Percentiles rank a stretch among this genome's conserved stretches.
Evolutionary conservation across 1,140 invertebrate genomes (phyloP).

Genomic region (Oedothorax gibbosus): DNA sequence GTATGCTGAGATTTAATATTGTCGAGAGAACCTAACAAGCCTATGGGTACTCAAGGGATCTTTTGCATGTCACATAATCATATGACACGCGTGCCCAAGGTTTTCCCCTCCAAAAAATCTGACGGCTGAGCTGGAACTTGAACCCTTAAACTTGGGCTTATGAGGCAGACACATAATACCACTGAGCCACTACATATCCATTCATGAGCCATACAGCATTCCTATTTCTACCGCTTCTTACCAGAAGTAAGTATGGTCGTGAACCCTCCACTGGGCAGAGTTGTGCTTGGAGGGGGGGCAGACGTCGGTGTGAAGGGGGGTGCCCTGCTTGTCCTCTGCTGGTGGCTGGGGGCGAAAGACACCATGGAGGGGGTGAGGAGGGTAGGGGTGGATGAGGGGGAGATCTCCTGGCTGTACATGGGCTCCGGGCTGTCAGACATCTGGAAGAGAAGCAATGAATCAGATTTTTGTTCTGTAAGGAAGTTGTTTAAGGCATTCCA

Average conservation of each 20-base stretch:
- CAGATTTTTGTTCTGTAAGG: neutral
- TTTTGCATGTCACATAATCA: too few relatives aligned
- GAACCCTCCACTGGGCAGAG: constrained; percentile 25
- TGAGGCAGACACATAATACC: too few relatives aligned
- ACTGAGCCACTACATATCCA: too few relatives aligned
- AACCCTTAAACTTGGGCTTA: too few relatives aligned
- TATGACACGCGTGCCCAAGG: too few relatives aligned
- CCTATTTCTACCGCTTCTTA: neutral
- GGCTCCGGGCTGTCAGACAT: constrained; percentile 46
- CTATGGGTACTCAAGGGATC: too few relatives aligned
- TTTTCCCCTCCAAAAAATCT: too few relatives aligned
- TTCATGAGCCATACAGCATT: too few relatives aligned
- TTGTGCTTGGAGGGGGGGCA: neutral
- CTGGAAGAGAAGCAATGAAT: constrained; percentile 4
- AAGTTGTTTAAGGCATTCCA: neutral
- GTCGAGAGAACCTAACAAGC: too few relatives aligned
- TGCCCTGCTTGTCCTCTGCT: neutral
- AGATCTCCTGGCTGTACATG: constrained; percentile 24
- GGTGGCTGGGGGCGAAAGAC: constrained; percentile 22
- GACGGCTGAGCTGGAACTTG: too few relatives aligned
- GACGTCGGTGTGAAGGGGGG: constrained; percentile 27
- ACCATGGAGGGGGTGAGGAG: constrained; percentile 42
- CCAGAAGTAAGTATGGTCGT: constrained; percentile 36
- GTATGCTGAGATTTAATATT: too few relatives aligned
- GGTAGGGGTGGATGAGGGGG: constrained; percentile 18